Base-by-base conservation (phyloP, 2,888 invertebrate genomes). In the Lasioglossum figueresi region DNA sequence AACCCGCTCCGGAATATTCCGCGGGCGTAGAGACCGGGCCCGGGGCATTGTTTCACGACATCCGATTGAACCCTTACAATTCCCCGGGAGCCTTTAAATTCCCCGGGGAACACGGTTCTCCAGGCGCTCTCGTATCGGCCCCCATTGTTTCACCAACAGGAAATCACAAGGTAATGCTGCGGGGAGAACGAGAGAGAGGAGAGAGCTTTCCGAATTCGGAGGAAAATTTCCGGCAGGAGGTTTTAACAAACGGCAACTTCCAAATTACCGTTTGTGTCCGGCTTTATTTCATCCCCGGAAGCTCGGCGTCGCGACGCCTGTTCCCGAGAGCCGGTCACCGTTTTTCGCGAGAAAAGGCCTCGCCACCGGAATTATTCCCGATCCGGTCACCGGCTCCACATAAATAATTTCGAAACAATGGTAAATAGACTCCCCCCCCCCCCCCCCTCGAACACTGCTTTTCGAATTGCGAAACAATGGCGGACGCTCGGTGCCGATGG, bases 1-100 rank as follows among this genome's bases (percentile, higher is more conserved):
- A 74, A 73, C 34, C 45, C 45, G 59, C 27, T 4, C 48, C 40
- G 52, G 2, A 56, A 82, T 68, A 68, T 68, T 68, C 40, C 40
- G 12, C n/a, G 68, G 37, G 14, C n/a, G 68, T 68, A 23, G 37
- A 27, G 59, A 12, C 2, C 59, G 59, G 59, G 16, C 14, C 59
- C 40, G 37, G 37, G 40, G 45, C 45, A 79, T 83, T 85, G 83
- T 85, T 76, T n/a, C 56, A 34, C 70, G 73, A 83, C 73, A 68
- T 85, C 72, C 76, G 76, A 83, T 83, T 48, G 80, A 85, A 80
- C 76, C 85, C 85, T 83, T 83, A 85, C 72, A 79, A 85, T 83
- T 83, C 77, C 76, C 59, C 66, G 52, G 48, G 78, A 70, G 59
- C 77, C 77, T 63, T 82, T 74, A 76, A 83, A 83, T 73, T 73